A percentile compares a stretch with the other conserved stretches of the same genome.
phyloP scores from a whole-genome alignment of 2,888 invertebrate genomes.

The Auanema sp. region DNA sequence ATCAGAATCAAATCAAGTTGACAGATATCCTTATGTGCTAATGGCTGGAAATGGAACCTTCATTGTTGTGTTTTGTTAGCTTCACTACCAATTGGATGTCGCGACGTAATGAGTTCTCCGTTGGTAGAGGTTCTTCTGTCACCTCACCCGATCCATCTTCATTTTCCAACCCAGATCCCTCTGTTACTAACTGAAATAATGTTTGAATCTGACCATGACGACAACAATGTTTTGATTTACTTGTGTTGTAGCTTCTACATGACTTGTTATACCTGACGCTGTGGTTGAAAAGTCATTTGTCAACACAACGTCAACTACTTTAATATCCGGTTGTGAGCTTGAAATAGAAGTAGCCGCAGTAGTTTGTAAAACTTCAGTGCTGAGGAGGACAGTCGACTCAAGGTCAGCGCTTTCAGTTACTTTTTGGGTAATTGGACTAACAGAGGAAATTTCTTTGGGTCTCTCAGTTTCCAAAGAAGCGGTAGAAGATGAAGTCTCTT shows the following conservation, averaged over 20 bases:
- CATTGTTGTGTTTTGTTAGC: neutral
- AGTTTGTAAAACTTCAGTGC: too few species aligned
- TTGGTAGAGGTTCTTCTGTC: neutral
- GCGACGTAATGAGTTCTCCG: too few species aligned
- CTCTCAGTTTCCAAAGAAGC: too few species aligned
- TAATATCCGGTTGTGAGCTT: constrained; percentile 4
- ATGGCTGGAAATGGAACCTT: neutral
- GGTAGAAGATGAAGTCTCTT: neutral
- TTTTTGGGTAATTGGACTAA: neutral
- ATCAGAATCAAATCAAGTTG: constrained; percentile 41
- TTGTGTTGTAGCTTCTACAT: neutral
- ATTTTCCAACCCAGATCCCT: neutral
- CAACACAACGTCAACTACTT: neutral
- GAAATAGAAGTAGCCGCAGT: too few species aligned
- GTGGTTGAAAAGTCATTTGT: neutral
- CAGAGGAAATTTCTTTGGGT: neutral
- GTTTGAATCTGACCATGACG: neutral
- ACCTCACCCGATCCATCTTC: neutral
- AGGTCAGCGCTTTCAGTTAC: too few species aligned
- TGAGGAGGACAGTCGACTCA: too few species aligned
- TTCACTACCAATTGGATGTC: too few species aligned
- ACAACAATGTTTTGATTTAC: neutral
- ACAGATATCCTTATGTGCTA: constrained; percentile 18
- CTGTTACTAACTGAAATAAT: neutral
- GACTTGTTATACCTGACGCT: neutral